phyloP scores from a whole-genome alignment of 1,140 invertebrate genomes.

The Apis dorsata region DNA sequence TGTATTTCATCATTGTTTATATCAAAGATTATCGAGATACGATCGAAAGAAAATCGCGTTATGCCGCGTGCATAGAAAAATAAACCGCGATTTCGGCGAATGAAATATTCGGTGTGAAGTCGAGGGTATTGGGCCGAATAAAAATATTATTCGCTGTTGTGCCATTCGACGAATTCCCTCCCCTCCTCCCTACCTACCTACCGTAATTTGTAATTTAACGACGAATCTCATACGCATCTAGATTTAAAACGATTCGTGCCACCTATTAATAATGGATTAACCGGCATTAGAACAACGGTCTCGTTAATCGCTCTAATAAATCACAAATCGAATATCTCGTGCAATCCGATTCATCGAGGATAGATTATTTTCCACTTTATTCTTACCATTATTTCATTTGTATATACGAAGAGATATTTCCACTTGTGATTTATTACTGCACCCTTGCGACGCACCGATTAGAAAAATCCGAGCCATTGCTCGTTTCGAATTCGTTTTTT shows the following conservation, averaged over 20 bases:
- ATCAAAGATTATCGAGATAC: neutral
- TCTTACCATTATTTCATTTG: neutral
- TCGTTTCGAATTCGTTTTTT: neutral
- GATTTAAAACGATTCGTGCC: constrained; percentile 9
- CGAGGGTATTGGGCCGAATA: neutral
- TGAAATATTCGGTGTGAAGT: neutral
- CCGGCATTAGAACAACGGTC: neutral
- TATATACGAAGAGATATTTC: no score
- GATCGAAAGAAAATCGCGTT: neutral
- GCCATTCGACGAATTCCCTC: neutral
- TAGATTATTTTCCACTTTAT: neutral
- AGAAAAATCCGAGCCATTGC: neutral
- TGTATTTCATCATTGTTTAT: neutral
- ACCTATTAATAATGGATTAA: constrained; percentile 2
- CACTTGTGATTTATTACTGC: neutral
- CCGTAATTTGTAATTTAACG: neutral
- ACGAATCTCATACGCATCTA: neutral
- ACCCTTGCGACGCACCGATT: no score
- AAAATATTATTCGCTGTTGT: neutral
- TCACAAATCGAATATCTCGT: neutral
- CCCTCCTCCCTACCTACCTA: no score
- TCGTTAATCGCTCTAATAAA: neutral
- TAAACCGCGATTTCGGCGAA: neutral
- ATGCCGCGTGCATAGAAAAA: neutral
- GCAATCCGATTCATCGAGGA: no score